Conservation (phyloP, 2,888 invertebrate genomes). For the Seira musarum region DNA sequence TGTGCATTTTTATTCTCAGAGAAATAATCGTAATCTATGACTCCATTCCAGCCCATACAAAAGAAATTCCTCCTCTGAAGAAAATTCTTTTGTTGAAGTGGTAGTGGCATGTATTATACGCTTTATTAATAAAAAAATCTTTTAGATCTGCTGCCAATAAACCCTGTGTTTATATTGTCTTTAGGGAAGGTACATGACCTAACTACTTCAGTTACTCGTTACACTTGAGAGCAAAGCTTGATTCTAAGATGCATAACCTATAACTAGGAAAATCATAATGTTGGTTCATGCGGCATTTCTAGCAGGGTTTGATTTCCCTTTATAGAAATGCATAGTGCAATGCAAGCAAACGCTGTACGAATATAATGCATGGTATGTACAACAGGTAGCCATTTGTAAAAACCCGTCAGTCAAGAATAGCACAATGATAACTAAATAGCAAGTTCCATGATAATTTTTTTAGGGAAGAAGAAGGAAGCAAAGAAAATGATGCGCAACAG, state of each 20-base stretch:
- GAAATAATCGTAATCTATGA: not conserved
- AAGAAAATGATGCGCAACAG: not conserved
- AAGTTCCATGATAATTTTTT: not conserved
- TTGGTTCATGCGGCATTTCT: too few species aligned
- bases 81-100: not conserved
- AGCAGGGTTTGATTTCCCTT: too few species aligned
- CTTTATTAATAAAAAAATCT: not conserved
- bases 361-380: too few species aligned
- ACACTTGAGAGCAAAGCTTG: too few species aligned
- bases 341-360: not conserved
- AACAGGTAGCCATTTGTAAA: not conserved
- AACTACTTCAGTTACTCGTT: too few species aligned
- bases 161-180: not conserved
- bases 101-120: too few species aligned
- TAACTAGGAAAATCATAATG: too few species aligned
- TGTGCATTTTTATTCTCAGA: not conserved
- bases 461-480: not conserved
- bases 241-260: not conserved
- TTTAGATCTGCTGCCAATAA: not conserved
- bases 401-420: not conserved
- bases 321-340: not conserved
- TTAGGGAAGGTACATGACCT: not conserved
- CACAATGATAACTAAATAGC: too few species aligned
- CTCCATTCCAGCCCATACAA: not conserved
- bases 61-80: not conserved